Base-by-base conservation (phyloP, 2,113 vertebrate genomes). In the Ceuthmochares aereus region DNA sequence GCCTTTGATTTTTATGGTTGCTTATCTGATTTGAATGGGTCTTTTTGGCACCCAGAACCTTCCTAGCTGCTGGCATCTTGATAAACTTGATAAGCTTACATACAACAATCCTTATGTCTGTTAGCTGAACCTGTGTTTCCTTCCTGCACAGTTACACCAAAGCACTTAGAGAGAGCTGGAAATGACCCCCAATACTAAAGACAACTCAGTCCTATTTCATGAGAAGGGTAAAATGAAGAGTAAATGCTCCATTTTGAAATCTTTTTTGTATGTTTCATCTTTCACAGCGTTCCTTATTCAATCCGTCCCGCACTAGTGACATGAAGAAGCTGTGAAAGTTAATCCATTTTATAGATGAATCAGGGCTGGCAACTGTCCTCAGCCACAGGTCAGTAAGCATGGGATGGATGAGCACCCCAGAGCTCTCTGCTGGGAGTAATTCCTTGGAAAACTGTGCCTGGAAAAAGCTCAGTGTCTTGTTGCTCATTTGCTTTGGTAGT, bases 271-370 rank as follows among this genome's bases (percentile, higher is more conserved):
- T 3, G 4, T 90, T 95, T 92, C 47, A 81, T 93, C 83, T 86
- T 70, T 49, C 72, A 72, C 60, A 90, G 42, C 0, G 0, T 49
- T 77, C 79, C 40, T 70, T 66, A 74, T 92, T 92, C 85, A 81
- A 58, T 95, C 75, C 1, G 2, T 80, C 90, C 76, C 2, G 5
- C 25, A 34, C 56, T 68, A 52, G 60, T 75, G 80, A 67, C 42
- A 67, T 32, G 72, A 87, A 55, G 87, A 88, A 93, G 56, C 74
- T 88, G 40, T 87, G 74, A 90, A 83, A 87, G 58, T 72, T 54
- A 90, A 96, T 92, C 90, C 62, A 66, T 92, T 93, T 92, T 40
- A 29, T 56, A 81, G 56, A 86, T 37, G 27, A 84, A 88, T 78
- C 13, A 2, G 10, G 43, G 47, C 55, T 96, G 93, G 64, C 79